A percentile compares a stretch with the other conserved stretches of the same genome.
These are phyloP conservation scores for Eulithis prunata DNA, from an alignment of 2,888 invertebrate genomes.

Conservation along the genomic window DNA sequence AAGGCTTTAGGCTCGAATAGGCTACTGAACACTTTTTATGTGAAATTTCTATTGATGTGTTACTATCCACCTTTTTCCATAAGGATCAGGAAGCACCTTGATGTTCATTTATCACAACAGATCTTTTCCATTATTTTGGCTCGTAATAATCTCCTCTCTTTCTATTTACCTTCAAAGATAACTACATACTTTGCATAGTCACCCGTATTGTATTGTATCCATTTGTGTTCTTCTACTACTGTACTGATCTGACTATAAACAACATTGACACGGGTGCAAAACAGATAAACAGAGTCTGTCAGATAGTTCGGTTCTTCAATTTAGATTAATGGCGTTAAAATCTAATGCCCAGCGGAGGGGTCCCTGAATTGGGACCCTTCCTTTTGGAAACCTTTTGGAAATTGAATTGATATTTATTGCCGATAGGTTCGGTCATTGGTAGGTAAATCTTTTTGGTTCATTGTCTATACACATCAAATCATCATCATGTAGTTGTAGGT, in stretches of 20 bases:
- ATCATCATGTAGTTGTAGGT: background rate
- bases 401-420: constrained; percentile 49
- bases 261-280: constrained; percentile 38
- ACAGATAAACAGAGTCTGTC: constrained; percentile 42
- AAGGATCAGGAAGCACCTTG: too few relatives aligned
- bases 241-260: constrained; percentile 8
- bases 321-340: constrained; percentile 58
- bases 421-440: constrained; percentile 34
- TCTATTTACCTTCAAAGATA: too few relatives aligned
- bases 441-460: constrained; percentile 11
- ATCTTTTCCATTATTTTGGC: too few relatives aligned
- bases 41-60: too few relatives aligned
- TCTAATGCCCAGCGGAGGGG: constrained; percentile 45
- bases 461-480: background rate
- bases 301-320: constrained; percentile 45
- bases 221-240: background rate
- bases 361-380: constrained; percentile 39
- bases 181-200: too few relatives aligned
- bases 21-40: too few relatives aligned
- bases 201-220: background rate
- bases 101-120: too few relatives aligned
- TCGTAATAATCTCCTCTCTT: too few relatives aligned
- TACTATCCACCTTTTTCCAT: too few relatives aligned
- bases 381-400: constrained; percentile 50
- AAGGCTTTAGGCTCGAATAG: too few relatives aligned